These are phyloP conservation scores for Malacosoma neustria DNA, from an alignment of 2,888 invertebrate species.

Conservation along the genomic window DNA sequence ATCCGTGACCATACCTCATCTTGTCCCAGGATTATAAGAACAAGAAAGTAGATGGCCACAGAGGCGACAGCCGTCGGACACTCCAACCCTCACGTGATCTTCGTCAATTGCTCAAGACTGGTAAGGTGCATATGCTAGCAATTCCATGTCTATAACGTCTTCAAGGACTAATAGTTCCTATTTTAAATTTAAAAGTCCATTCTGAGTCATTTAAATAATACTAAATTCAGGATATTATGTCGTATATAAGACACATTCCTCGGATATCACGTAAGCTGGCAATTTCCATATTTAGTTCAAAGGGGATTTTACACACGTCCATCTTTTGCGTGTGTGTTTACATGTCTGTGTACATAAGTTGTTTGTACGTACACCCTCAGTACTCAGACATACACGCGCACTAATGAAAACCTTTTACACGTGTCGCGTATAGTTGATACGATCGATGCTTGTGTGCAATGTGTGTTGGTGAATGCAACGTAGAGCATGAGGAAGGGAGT, in stretches of 20 bases:
- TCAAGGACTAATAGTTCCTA: too few relatives aligned
- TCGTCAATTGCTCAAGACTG: too few relatives aligned
- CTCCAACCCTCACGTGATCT: too few relatives aligned
- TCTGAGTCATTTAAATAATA: too few relatives aligned
- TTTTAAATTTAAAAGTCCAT: too few relatives aligned
- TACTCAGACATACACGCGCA: slow-evolving; percentile 21
- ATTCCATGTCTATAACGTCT: too few relatives aligned
- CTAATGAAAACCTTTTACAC: slow-evolving; percentile 27
- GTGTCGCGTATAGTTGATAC: slow-evolving; percentile 14
- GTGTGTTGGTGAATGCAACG: slow-evolving; percentile 13
- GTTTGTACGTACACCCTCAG: slow-evolving; percentile 10
- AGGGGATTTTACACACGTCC: slow-evolving; percentile 24
- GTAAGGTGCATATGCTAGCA: too few relatives aligned
- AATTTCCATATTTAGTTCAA: slow-evolving; percentile 45
- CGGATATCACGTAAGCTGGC: slow-evolving; percentile 38
- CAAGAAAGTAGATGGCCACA: too few relatives aligned
- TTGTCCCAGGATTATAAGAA: too few relatives aligned
- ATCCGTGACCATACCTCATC: too few relatives aligned
- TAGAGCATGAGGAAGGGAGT: slow-evolving; percentile 18
- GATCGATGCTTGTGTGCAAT: slow-evolving; percentile 7
- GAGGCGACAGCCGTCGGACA: too few relatives aligned
- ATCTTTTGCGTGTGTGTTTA: neutral
- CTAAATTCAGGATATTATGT: too few relatives aligned
- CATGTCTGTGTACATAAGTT: neutral
- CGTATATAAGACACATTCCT: slow-evolving; percentile 23